Base-by-base conservation (phyloP, 2,888 invertebrate species). In the Strigamia maritima region DNA sequence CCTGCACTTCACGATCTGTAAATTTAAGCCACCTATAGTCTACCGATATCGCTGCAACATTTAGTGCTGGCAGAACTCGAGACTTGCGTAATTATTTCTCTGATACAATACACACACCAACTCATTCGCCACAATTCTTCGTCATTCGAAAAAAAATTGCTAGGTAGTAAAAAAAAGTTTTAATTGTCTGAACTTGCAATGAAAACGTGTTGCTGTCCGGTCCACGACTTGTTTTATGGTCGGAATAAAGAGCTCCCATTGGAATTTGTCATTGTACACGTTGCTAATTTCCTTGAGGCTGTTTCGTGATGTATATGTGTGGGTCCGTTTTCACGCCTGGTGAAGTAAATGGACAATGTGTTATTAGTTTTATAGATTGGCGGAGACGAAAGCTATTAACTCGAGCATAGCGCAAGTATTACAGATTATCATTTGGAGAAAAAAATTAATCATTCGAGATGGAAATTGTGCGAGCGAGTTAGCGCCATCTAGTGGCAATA, bases 1-100 rank as follows among this genome's bases (percentile, higher is more conserved):
- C 44, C 77, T 77, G 44, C 54, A 54, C 77, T 54, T 22, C 77
- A 24, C 44, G 77, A 77, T 77, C 77, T 77, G 49, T 77, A 77
- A 77, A 77, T 77, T 77, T 54, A 54, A 54, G 19, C 54, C 54
- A 54, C 75, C 75, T 54, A 54, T 35, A 44, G 54, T 54, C 54
- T 54, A 54, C 54, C 54, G 54, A 54, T 54, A 54, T 19, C 22
- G 54, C 54, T 19, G 8, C 8, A 54, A n/a, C 54, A 54, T n/a
- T 54, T 54, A 54, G 22, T 54, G 54, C 22, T 54, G 19, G 2
- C 19, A 54, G 54, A 54, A 54, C 54, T 14, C 16, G 44, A 14
- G 44, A 44, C 44, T 44, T 54, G 54, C 54, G 54, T 54, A 54
- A 54, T 54, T 54, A 19, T 54, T 19, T 54, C n/a, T 19, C 7